Evolutionary conservation across 2,888 invertebrate genomes (phyloP).

Genomic region (Empis stercorea): DNA sequence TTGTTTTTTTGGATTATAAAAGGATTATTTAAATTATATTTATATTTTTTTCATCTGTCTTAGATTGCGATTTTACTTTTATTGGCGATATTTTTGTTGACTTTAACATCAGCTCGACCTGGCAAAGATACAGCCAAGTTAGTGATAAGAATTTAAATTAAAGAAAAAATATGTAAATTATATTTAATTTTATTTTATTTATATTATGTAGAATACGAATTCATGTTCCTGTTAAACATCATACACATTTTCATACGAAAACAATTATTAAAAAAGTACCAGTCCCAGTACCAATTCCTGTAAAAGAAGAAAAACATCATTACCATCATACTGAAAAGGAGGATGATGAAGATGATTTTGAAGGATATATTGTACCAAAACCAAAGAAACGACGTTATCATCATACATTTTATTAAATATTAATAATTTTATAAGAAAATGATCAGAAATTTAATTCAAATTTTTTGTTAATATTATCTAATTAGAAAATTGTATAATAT

Average conservation of each 20-base stretch:
- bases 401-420: slow-evolving; percentile 23
- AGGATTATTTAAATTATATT: too few relatives aligned
- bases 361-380: slow-evolving; percentile 22
- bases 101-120: slow-evolving; percentile 13
- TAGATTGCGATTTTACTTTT: slow-evolving; percentile 15
- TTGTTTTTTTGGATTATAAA: too few relatives aligned
- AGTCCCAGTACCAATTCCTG: slow-evolving; percentile 31
- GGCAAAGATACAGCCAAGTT: slow-evolving; percentile 31
- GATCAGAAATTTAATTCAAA: too few relatives aligned
- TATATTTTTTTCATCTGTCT: neutral
- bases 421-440: too few relatives aligned
- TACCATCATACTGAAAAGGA: slow-evolving; percentile 20
- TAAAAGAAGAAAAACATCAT: slow-evolving; percentile 29
- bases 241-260: slow-evolving; percentile 36
- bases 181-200: too few relatives aligned
- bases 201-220: slow-evolving; percentile 27
- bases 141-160: slow-evolving; percentile 16
- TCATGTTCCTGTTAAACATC: slow-evolving; percentile 36
- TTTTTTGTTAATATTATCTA: too few relatives aligned
- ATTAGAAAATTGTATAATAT: too few relatives aligned
- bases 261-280: slow-evolving; percentile 35
- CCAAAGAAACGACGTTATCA: slow-evolving; percentile 27
- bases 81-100: slow-evolving; percentile 7
- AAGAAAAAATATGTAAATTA: too few relatives aligned
- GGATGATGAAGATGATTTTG: slow-evolving; percentile 28